phyloP scores from a whole-genome alignment of 2,888 invertebrate genomes.

The Aelia acuminata region DNA sequence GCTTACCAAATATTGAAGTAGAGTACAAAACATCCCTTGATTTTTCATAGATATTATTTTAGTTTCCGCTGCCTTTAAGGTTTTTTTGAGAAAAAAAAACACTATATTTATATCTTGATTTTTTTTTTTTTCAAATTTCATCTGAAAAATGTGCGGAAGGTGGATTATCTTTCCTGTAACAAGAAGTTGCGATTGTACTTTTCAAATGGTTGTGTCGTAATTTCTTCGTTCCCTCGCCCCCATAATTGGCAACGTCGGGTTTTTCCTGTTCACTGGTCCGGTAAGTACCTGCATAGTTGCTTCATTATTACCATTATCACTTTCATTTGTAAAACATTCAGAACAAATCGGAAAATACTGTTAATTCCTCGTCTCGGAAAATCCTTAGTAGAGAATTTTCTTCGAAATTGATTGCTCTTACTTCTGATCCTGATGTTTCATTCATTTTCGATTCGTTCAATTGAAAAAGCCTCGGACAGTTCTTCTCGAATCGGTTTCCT shows the following conservation, averaged over 20 bases:
- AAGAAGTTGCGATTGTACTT: neutral
- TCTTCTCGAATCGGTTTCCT: too few relatives aligned
- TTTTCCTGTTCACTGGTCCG: conserved; percentile 48
- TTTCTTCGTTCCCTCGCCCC: neutral
- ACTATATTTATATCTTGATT: too few relatives aligned
- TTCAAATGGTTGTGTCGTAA: neutral
- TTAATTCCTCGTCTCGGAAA: neutral
- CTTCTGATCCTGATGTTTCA: neutral
- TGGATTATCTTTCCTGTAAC: neutral
- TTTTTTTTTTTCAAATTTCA: too few relatives aligned
- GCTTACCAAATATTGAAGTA: too few relatives aligned
- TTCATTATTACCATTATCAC: conserved; percentile 30
- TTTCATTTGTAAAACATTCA: conserved; percentile 12
- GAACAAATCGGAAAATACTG: conserved; percentile 7
- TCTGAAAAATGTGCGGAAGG: neutral
- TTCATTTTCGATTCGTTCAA: neutral
- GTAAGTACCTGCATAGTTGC: neutral
- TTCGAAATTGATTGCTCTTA: neutral
- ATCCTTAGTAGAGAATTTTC: neutral
- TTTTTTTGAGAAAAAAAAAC: too few relatives aligned
- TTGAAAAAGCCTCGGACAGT: neutral
- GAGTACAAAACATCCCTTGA: too few relatives aligned
- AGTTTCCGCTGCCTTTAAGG: too few relatives aligned
- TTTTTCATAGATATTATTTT: too few relatives aligned
- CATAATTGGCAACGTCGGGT: conserved; percentile 13